Conservation (phyloP, 2,888 invertebrate species). For the Ormyrus rosae region DNA sequence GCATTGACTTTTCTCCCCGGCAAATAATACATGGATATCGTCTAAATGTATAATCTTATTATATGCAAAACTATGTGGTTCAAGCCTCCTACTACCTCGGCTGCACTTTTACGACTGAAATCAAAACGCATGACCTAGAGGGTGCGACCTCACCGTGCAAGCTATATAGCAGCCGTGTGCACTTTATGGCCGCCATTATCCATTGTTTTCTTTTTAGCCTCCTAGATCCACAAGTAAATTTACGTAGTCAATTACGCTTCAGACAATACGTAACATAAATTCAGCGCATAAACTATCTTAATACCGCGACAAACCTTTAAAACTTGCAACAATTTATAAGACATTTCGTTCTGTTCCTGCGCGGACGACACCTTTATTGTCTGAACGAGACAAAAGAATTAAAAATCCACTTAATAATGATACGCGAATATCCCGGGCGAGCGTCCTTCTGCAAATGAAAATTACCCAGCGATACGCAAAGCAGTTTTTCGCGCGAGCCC, state of each 20-base stretch:
- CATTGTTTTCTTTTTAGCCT: conserved; percentile 5
- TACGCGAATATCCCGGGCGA: neutral
- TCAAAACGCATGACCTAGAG: no score
- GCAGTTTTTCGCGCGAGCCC: conserved; percentile 42
- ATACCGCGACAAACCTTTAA: neutral
- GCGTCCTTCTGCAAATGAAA: conserved; percentile 40
- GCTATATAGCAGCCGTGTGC: neutral
- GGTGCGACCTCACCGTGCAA: no score
- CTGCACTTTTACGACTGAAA: no score
- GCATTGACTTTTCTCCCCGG: no score
- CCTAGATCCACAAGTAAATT: conserved; percentile 1
- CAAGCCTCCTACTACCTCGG: no score
- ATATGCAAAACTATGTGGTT: no score
- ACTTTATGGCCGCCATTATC: neutral
- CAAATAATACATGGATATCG: no score
- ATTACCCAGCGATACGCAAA: conserved; percentile 38
- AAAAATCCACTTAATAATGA: conserved; percentile 27
- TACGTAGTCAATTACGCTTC: conserved; percentile 6
- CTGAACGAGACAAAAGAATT: conserved; percentile 36
- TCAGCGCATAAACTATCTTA: conserved; percentile 1
- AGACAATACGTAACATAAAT: conserved; percentile 14
- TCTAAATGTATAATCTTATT: no score
- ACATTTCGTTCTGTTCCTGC: neutral
- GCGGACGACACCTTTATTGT: conserved; percentile 1
- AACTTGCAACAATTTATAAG: neutral